Evolutionary conservation across 2,113 vertebrate species (phyloP).

Genomic region (Glaucomys volans): DNA sequence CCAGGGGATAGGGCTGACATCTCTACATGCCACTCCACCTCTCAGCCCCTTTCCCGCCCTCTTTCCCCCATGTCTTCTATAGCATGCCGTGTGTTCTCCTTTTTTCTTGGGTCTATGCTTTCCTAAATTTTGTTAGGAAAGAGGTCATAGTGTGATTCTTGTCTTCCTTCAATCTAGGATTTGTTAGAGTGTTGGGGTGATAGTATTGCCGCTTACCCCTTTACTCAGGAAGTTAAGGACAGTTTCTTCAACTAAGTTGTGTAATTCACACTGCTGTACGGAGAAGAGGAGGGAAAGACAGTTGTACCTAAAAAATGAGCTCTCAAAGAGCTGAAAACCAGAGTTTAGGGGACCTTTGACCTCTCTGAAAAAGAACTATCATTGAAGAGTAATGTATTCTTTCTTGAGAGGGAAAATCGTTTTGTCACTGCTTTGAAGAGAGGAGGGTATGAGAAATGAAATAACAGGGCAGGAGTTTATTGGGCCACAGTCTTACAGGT

Average conservation of each 20-base stretch:
- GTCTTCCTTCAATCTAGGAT: background rate
- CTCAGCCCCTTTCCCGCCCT: conserved; percentile 76
- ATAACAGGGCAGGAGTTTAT: conserved; percentile 39
- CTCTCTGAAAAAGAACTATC: conserved; percentile 13
- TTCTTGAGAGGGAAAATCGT: conserved; percentile 18
- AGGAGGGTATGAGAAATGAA: background rate
- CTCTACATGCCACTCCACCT: background rate
- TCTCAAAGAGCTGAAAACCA: background rate
- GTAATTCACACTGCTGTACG: conserved; percentile 37
- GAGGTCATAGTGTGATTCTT: conserved; percentile 28
- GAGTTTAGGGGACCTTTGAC: conserved; percentile 41
- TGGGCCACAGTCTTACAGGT: conserved; percentile 55
- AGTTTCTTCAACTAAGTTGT: conserved; percentile 51
- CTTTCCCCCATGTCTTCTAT: background rate
- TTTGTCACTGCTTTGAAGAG: conserved; percentile 13
- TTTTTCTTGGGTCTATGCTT: background rate
- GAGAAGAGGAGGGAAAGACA: conserved; percentile 27
- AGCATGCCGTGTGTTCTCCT: conserved; percentile 39
- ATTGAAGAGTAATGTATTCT: background rate
- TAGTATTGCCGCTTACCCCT: conserved; percentile 1
- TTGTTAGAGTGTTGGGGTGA: background rate
- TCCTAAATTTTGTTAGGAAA: background rate
- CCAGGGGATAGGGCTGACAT: conserved; percentile 9
- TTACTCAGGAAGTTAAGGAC: conserved; percentile 68
- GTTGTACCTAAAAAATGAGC: background rate